phyloP scores from a whole-genome alignment of 2,888 invertebrate genomes.

The Nycteola revayana region DNA sequence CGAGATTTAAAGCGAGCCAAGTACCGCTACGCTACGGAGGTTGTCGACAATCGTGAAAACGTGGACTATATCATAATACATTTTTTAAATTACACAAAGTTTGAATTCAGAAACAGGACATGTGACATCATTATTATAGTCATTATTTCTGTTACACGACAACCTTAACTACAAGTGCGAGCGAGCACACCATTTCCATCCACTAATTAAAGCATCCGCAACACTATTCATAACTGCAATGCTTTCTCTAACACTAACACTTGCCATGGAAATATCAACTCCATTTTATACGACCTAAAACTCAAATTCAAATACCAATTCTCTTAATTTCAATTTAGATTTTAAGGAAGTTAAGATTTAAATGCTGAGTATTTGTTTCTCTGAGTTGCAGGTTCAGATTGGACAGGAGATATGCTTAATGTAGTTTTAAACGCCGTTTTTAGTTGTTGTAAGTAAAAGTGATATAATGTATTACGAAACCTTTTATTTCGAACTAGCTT shows the following conservation, averaged over 20 bases:
- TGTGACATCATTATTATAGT: too few relatives aligned
- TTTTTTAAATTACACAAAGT: too few relatives aligned
- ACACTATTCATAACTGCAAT: conserved; percentile 35
- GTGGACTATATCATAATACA: too few relatives aligned
- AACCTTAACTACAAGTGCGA: conserved; percentile 22
- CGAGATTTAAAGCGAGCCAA: too few relatives aligned
- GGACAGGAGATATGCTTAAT: conserved; percentile 3
- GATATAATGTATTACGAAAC: conserved; percentile 1
- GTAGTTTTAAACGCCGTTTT: background rate
- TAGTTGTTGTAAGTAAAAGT: conserved; percentile 1
- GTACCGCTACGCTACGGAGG: too few relatives aligned
- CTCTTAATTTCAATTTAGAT: conserved; percentile 19
- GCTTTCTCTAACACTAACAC: conserved; percentile 25
- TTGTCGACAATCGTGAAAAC: too few relatives aligned
- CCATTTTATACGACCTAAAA: rapidly evolving
- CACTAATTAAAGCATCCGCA: conserved; percentile 35
- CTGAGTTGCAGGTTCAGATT: conserved; percentile 4
- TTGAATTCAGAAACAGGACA: too few relatives aligned
- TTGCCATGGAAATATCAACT: conserved; percentile 5
- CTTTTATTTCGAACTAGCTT: too few relatives aligned
- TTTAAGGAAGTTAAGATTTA: conserved; percentile 28
- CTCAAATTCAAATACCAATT: background rate
- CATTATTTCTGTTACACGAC: too few relatives aligned
- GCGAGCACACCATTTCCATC: conserved; percentile 31
- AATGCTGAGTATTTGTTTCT: conserved; percentile 26